Base-by-base conservation (phyloP, 1,140 invertebrate genomes). In the Mizuhopecten yessoensis region DNA sequence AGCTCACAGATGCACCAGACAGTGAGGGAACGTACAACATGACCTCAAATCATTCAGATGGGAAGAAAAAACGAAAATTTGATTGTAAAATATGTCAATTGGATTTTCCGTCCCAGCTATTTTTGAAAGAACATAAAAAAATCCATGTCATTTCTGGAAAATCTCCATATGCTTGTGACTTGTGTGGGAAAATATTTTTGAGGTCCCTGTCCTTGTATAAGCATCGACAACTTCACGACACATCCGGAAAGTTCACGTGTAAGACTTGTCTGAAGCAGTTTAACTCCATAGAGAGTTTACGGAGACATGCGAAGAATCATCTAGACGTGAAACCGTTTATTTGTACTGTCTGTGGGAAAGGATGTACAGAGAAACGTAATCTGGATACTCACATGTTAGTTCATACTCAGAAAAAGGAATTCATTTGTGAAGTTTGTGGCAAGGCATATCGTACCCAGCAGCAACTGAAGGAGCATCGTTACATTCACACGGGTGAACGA, bases 111-210 rank as follows among this genome's bases (percentile, higher is more conserved):
- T 75, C 57, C 1, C 57, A 75, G n/a, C 57, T 29, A n/a, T 29
- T 75, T 75, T 29, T 75, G 23, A 75, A 75, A 75, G 57, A 75
- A 11, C 57, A 75, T 29, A 29, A 29, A 11, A 75, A 75, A n/a
- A 75, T 75, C 29, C 57, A 75, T 29, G 9, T 13, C n/a, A 75
- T 75, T n/a, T 9, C 57, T 75, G 57, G 57, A 29, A 75, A 75
- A n/a, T 75, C 57, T 29, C 57, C 57, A 5, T 75, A 75, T 75
- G 57, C 57, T 3, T 75, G 57, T 75, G 57, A 75, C 57, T 75
- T 75, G 57, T 75, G 57, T 75, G 57, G 57, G n/a, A 75, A 75
- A 75, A 75, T 75, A 75, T 75, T 75, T 11, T n/a, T 75, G 20
- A 75, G 57, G n/a, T 75, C 57, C 57, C 11, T 75, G 57, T 75